phyloP scores from a whole-genome alignment of 1,140 invertebrate species.

The Apis laboriosa region DNA sequence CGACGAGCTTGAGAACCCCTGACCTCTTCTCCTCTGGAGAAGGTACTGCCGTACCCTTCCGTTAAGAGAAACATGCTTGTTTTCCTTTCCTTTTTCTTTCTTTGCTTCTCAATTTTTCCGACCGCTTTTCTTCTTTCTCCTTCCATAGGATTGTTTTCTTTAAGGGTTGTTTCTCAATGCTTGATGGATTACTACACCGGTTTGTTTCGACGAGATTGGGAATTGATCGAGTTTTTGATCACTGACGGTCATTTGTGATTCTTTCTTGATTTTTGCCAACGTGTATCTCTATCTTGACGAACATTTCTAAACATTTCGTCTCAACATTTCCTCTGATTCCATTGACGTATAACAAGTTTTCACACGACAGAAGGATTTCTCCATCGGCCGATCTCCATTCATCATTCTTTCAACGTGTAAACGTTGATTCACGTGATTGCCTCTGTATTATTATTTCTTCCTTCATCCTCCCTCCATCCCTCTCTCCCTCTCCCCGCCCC shows the following conservation, averaged over 20 bases:
- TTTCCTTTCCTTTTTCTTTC: background rate
- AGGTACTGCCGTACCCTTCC: constrained; percentile 2
- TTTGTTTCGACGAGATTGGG: background rate
- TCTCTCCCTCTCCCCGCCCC: too few species aligned
- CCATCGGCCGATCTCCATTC: constrained; percentile 7
- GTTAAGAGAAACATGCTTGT: constrained; percentile 11
- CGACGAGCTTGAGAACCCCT: constrained; percentile 29
- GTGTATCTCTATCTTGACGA: too few species aligned
- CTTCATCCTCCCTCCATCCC: background rate
- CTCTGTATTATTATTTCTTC: constrained; percentile 18
- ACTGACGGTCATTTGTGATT: background rate
- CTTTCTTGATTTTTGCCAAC: too few species aligned
- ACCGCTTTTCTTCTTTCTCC: background rate
- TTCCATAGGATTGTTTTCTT: too few species aligned
- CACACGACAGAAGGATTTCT: constrained; percentile 1
- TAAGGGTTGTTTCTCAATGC: background rate
- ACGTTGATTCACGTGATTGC: constrained; percentile 8
- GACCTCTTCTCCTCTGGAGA: background rate
- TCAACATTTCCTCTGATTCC: background rate
- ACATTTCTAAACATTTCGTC: background rate
- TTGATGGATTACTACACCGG: background rate
- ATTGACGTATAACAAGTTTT: constrained; percentile 1
- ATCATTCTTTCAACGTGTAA: constrained; percentile 34
- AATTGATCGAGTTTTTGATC: constrained; percentile 4
- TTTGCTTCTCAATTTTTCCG: background rate